Conservation (phyloP, 92 coral and sea anemone genomes). For the Plumapathes pennacea region DNA sequence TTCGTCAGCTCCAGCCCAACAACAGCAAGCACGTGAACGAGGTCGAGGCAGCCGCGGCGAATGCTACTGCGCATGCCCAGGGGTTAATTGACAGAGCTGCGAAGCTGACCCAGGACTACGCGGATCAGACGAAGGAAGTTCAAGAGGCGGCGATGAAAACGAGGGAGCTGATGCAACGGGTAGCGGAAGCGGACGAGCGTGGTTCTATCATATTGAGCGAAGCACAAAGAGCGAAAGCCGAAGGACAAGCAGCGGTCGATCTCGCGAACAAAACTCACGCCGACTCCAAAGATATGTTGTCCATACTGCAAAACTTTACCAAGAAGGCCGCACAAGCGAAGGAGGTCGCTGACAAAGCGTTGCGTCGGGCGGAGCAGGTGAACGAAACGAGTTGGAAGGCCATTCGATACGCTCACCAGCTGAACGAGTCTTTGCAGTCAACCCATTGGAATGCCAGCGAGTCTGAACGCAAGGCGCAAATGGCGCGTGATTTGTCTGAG, state of each 20-base stretch:
- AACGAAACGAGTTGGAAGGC: slow-evolving; percentile 67
- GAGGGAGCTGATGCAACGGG: slow-evolving; percentile 33
- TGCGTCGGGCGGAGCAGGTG: slow-evolving; percentile 51
- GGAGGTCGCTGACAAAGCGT: slow-evolving; percentile 63
- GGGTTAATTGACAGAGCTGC: slow-evolving; percentile 15
- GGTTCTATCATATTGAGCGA: slow-evolving; percentile 60
- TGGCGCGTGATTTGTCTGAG: slow-evolving; percentile 52
- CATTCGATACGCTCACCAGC: slow-evolving; percentile 52
- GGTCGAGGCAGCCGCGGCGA: slow-evolving; percentile 27
- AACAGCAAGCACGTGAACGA: slow-evolving; percentile 28
- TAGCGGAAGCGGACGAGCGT: slow-evolving; percentile 4
- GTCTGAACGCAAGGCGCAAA: slow-evolving; percentile 43
- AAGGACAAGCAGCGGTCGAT: slow-evolving; percentile 65
- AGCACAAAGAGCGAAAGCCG: slow-evolving; percentile 48
- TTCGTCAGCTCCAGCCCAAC: slow-evolving; percentile 35
- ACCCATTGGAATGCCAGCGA: slow-evolving; percentile 54
- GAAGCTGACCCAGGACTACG: slow-evolving; percentile 22
- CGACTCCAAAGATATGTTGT: slow-evolving; percentile 72
- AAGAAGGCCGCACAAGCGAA: slow-evolving; percentile 64
- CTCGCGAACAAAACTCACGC: slow-evolving; percentile 66
- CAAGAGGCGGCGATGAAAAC: slow-evolving; percentile 27
- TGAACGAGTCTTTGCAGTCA: slow-evolving; percentile 70
- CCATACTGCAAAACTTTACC: slow-evolving; percentile 59
- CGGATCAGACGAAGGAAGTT: slow-evolving; percentile 38
- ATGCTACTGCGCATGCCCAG: slow-evolving; percentile 39